Percentiles rank a stretch among this genome's conserved stretches.
These are phyloP conservation scores for Tetragnatha montana DNA, from an alignment of 2,888 invertebrate genomes.

Conservation along the genomic window DNA sequence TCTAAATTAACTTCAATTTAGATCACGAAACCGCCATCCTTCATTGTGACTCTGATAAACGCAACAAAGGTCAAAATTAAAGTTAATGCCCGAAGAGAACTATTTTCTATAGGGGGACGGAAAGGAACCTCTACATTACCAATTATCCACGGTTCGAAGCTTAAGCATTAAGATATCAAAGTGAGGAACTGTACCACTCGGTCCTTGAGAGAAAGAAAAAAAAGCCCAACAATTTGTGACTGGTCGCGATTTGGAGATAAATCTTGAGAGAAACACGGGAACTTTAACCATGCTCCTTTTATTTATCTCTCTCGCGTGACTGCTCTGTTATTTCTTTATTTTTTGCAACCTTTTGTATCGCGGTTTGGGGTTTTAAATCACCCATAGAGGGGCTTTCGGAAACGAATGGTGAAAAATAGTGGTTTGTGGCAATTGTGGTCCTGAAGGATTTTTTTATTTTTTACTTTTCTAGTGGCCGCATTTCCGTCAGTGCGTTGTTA, in stretches of 20 bases:
- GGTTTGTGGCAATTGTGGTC: too few species aligned
- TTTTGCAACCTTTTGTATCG: conserved; percentile 60
- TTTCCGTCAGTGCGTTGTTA: too few species aligned
- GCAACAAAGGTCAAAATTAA: background rate
- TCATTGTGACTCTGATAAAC: background rate
- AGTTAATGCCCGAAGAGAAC: background rate
- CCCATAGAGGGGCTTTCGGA: conserved; percentile 29
- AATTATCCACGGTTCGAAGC: conserved; percentile 33
- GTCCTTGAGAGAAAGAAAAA: background rate
- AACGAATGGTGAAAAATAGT: conserved; percentile 9
- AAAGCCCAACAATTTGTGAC: conserved; percentile 54
- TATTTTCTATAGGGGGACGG: background rate
- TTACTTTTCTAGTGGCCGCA: too few species aligned
- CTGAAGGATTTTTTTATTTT: too few species aligned
- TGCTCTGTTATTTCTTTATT: conserved; percentile 36
- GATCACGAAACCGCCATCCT: too few species aligned
- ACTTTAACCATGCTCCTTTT: conserved; percentile 45
- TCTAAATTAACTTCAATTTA: too few species aligned
- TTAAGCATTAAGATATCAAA: conserved; percentile 58
- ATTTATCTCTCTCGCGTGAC: conserved; percentile 67
- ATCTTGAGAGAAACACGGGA: conserved; percentile 57
- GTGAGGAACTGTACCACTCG: conserved; percentile 20
- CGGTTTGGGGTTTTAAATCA: conserved; percentile 63
- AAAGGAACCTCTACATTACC: conserved; percentile 19
- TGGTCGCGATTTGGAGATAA: conserved; percentile 42